Base-by-base conservation (phyloP, 2,113 vertebrate genomes). In the Herpailurus yagouaroundi region DNA sequence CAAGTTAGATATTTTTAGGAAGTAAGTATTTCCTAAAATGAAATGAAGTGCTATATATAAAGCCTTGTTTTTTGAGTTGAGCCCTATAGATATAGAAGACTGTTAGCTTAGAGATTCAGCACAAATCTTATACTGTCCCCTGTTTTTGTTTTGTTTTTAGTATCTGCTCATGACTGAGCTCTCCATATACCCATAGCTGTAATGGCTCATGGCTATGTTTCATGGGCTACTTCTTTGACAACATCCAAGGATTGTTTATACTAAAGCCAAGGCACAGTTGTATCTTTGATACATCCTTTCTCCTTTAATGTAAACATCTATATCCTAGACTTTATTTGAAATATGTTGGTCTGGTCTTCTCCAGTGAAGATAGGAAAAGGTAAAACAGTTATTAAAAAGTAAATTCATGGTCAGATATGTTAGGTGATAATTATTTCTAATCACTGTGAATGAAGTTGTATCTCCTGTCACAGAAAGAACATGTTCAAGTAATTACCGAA, bases 301-400 rank as follows among this genome's bases (percentile, higher is more conserved):
- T 76, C 25, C 25, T 89, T 76, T 69, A 41, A 69, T 63, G 66
- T 38, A 41, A 21, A 27, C 23, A 36, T 92, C 27, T 1, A 1
- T 94, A 57, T 66, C 48, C 33, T 95, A 4, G 36, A 69, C 14
- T 90, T 94, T 69, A 68, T 95, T 94, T 96, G 23, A 96, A 93
- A 66, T 84, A 68, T 71, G 16, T 92, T 74, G 7, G 36, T 89
- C 31, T 79, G 21, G 38, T 76, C 27, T 95, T 89, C 36, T 68
- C 48, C 19, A 68, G 11, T 69, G 19, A 96, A 66, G 60, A 77
- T 3, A 85, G 63, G 48, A 94, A 82, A 94, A 79, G 41, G 6
- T 77, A 85, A 57, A 95, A 55, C n/a, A 80, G 38, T 89, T 73
- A 45, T 23, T 79, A 95, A 87, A 87, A 95, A 88, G 27, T 19